Conservation (phyloP, 53 echinoderm and acorn worm species). For the Stichopus horrens region DNA sequence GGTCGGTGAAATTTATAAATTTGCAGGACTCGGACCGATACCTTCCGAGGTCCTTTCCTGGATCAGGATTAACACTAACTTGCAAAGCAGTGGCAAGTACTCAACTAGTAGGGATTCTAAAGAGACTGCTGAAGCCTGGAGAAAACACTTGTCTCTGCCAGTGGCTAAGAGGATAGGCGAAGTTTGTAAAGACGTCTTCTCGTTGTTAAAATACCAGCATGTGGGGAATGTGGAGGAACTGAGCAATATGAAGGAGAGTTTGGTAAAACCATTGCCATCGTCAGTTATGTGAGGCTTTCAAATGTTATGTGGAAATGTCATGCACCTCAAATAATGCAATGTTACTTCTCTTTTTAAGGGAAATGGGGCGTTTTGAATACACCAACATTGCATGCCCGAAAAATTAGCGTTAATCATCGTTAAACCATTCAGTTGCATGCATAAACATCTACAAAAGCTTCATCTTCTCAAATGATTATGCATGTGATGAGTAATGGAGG, state of each 20-base stretch:
- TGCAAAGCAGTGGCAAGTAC: slow-evolving; percentile 42
- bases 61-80: slow-evolving; percentile 70
- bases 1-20: slow-evolving; percentile 71
- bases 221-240: not conserved
- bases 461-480: too few species aligned
- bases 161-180: slow-evolving; percentile 70
- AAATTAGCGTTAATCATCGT: too few species aligned
- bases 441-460: too few species aligned
- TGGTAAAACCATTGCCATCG: too few species aligned
- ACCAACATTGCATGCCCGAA: too few species aligned
- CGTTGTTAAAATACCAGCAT: not conserved
- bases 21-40: slow-evolving; percentile 74
- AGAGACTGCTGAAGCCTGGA: slow-evolving; percentile 81
- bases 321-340: too few species aligned
- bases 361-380: too few species aligned
- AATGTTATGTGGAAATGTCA: too few species aligned
- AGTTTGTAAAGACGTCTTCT: slow-evolving; percentile 54
- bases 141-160: slow-evolving; percentile 53
- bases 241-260: not conserved
- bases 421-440: too few species aligned
- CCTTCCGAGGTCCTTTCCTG: slow-evolving; percentile 69
- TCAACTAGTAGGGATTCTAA: slow-evolving; percentile 81
- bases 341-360: too few species aligned
- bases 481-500: too few species aligned
- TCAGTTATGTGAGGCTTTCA: too few species aligned